These are phyloP conservation scores for Dastarcus helophoroides DNA, from an alignment of 2,888 invertebrate species.

Conservation along the genomic window DNA sequence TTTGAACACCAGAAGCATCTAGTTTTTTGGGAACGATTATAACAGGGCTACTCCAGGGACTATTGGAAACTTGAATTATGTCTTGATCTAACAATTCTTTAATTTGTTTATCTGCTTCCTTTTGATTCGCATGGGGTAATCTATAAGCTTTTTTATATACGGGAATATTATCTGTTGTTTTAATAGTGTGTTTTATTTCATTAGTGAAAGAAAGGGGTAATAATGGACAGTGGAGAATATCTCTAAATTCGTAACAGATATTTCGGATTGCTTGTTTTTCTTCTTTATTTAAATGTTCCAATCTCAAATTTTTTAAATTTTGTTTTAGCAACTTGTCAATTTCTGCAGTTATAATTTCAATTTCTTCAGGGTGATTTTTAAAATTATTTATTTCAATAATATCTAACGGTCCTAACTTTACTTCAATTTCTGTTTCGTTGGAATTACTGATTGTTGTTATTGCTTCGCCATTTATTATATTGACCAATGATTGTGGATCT, in stretches of 20 bases:
- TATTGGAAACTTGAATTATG: background rate
- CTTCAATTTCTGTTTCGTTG: no score
- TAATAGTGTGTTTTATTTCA: slow-evolving; percentile 1
- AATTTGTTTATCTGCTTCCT: slow-evolving; percentile 2
- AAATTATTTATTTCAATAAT: slow-evolving; percentile 1
- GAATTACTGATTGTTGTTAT: slow-evolving; percentile 4
- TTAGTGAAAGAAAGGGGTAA: background rate
- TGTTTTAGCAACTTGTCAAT: background rate
- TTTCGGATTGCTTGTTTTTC: slow-evolving; percentile 5
- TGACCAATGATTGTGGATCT: slow-evolving; percentile 6
- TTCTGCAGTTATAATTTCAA: slow-evolving; percentile 1
- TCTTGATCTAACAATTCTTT: background rate
- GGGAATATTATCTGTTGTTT: slow-evolving; percentile 1
- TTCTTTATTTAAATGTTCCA: slow-evolving; percentile 8
- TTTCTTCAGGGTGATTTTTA: slow-evolving; percentile 6
- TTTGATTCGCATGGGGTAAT: background rate
- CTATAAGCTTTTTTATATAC: slow-evolving; percentile 1
- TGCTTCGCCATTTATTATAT: slow-evolving; percentile 5
- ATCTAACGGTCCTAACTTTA: slow-evolving; percentile 7
- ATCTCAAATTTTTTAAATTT: slow-evolving; percentile 7
- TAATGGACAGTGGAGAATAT: background rate
- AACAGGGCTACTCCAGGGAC: background rate
- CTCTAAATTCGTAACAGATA: slow-evolving; percentile 1
- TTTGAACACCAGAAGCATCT: background rate
- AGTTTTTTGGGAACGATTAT: background rate